Evolutionary conservation across 2,797 vertebrate genomes (phyloP).

Genomic region (Rhadinocentrus ornatus): DNA sequence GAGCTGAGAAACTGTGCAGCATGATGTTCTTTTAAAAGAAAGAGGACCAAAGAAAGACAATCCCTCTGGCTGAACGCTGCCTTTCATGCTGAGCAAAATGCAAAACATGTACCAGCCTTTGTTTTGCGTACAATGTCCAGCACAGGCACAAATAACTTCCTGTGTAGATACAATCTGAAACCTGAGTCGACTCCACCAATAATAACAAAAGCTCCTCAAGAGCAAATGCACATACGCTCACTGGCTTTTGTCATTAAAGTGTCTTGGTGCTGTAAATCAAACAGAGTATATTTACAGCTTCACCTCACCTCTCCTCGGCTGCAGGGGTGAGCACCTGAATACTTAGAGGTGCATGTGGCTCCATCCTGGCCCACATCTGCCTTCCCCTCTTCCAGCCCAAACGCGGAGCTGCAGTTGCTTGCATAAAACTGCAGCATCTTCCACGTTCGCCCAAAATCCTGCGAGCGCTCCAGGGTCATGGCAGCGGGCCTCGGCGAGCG

Average conservation of each 20-base stretch:
- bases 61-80: not conserved
- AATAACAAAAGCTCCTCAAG: not conserved
- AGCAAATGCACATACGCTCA: not conserved
- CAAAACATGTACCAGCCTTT: not conserved
- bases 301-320: conserved; percentile 93
- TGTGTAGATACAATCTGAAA: conserved; percentile 9
- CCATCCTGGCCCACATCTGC: conserved; percentile 64
- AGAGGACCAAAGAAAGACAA: not conserved
- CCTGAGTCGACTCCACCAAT: not conserved
- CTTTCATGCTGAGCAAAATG: not conserved
- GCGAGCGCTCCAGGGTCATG: conserved; percentile 95
- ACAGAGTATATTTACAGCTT: not conserved
- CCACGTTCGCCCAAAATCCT: conserved; percentile 93
- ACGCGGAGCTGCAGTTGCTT: conserved; percentile 88
- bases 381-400: conserved; percentile 88
- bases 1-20: not conserved
- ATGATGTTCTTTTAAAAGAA: not conserved
- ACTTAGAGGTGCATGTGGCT: conserved; percentile 91
- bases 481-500: conserved; percentile 91
- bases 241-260: not conserved
- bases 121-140: conserved; percentile 9
- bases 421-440: conserved; percentile 91
- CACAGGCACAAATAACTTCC: conserved; percentile 1
- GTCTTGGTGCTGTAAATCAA: not conserved
- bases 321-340: conserved; percentile 91